Percentiles rank a stretch among this genome's conserved stretches.
Evolutionary conservation across 2,888 invertebrate species (phyloP).

Genomic region (Empis stercorea): DNA sequence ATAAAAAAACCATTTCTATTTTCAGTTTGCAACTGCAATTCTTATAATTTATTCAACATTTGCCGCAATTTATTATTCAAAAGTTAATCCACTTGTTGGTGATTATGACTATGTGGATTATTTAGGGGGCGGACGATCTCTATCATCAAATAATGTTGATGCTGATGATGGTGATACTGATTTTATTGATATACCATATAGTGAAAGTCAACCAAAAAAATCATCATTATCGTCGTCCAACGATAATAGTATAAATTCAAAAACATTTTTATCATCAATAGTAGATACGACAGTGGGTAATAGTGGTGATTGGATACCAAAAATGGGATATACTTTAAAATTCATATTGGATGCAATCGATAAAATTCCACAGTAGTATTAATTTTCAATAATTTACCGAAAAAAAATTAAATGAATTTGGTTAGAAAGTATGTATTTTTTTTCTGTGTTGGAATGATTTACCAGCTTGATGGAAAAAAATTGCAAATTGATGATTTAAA

Average conservation of each 20-base stretch:
- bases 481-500: too few relatives aligned
- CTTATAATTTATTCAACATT: constrained; percentile 72
- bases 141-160: constrained; percentile 35
- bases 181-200: not conserved
- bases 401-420: too few relatives aligned
- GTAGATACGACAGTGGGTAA: too few relatives aligned
- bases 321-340: constrained; percentile 28
- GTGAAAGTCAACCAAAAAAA: not conserved
- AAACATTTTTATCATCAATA: too few relatives aligned
- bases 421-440: too few relatives aligned
- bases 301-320: constrained; percentile 23
- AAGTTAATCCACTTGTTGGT: constrained; percentile 69
- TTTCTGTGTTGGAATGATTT: too few relatives aligned
- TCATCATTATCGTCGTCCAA: not conserved
- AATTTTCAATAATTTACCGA: too few relatives aligned
- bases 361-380: constrained; percentile 20
- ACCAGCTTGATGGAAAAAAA: too few relatives aligned
- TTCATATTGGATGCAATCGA: constrained; percentile 35
- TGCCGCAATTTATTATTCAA: constrained; percentile 77
- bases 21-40: constrained; percentile 64
- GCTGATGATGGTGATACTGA: constrained; percentile 16
- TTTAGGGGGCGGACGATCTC: constrained; percentile 50
- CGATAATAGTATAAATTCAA: not conserved
- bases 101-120: constrained; percentile 67
- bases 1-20: not conserved